phyloP scores from a whole-genome alignment of 1,140 invertebrate species.

The Pseudomyrmex pallidus region DNA sequence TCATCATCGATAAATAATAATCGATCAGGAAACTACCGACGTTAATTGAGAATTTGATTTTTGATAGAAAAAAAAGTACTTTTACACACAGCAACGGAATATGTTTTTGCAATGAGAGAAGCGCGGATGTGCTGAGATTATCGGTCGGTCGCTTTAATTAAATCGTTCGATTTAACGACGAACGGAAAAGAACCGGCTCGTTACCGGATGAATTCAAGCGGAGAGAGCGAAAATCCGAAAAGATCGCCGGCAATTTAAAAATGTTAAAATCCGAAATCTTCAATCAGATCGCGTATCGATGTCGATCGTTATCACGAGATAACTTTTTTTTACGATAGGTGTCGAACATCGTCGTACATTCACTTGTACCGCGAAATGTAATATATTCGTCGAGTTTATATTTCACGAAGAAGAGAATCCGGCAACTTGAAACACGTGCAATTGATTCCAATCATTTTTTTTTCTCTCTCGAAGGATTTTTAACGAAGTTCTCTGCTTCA shows the following conservation, averaged over 20 bases:
- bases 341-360: background rate
- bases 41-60: slow-evolving; percentile 12
- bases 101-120: background rate
- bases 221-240: background rate
- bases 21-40: background rate
- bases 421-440: background rate
- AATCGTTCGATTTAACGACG: slow-evolving; percentile 35
- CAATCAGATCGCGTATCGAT: background rate
- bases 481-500: background rate
- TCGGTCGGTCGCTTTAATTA: slow-evolving; percentile 49
- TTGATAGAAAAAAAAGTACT: background rate
- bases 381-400: slow-evolving; percentile 4
- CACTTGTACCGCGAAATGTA: background rate
- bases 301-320: slow-evolving; percentile 14
- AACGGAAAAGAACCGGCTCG: slow-evolving; percentile 10
- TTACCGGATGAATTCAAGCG: slow-evolving; percentile 20
- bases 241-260: slow-evolving; percentile 6
- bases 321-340: background rate
- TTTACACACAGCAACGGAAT: background rate
- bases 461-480: background rate
- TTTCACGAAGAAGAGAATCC: background rate
- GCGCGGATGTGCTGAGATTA: slow-evolving; percentile 5
- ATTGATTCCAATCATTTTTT: background rate
- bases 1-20: slow-evolving; percentile 9
- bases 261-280: slow-evolving; percentile 1